Conservation (phyloP, 2,113 vertebrate species). For the Lepisosteus osseus region DNA sequence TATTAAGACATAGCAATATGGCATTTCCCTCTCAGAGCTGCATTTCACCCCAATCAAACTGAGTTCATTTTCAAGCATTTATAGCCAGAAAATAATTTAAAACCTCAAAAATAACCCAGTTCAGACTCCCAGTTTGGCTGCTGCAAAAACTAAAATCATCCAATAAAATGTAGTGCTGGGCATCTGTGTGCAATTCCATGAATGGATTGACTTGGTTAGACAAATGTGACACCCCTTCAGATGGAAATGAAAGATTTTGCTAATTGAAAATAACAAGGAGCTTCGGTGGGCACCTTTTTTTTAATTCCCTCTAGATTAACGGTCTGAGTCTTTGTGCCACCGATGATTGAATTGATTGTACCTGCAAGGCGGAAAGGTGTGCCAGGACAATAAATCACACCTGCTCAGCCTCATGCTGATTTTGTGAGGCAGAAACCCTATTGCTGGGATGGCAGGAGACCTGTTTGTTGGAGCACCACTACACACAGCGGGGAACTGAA, state of each 20-base stretch:
- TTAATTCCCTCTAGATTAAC: background rate
- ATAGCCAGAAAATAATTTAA: conserved; percentile 5
- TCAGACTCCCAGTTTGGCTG: background rate
- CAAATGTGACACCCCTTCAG: background rate
- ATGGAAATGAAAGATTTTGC: conserved; percentile 6
- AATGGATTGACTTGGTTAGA: background rate
- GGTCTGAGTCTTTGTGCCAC: background rate
- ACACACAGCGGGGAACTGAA: too few species aligned
- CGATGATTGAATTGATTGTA: background rate
- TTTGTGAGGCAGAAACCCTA: background rate
- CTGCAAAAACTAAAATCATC: background rate
- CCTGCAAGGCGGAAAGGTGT: background rate
- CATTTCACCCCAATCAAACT: background rate
- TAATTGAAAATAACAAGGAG: conserved; percentile 4
- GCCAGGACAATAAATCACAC: background rate
- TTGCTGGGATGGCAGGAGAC: background rate
- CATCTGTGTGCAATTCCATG: conserved; percentile 1
- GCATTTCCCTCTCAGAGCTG: background rate
- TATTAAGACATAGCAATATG: conserved; percentile 4
- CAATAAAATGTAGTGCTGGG: background rate
- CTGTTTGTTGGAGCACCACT: too few species aligned
- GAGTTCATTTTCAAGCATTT: conserved; percentile 1
- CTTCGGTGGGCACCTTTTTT: background rate
- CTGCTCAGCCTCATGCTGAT: background rate
- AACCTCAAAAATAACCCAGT: background rate